These are phyloP conservation scores for Amphipoea oculea DNA, from an alignment of 2,888 invertebrate genomes.

Conservation along the genomic window DNA sequence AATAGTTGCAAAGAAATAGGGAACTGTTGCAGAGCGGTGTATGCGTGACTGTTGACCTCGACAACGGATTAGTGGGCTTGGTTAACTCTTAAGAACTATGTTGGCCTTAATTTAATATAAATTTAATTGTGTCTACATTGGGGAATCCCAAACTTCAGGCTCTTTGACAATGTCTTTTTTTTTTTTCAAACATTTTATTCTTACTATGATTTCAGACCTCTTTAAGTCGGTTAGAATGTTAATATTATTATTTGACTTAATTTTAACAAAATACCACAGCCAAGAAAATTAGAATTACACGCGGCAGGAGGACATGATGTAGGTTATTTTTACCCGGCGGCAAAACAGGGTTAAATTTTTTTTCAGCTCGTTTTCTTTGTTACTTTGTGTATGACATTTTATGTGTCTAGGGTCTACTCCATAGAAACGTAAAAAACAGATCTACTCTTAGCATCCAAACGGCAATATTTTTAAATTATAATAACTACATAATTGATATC, in stretches of 20 bases:
- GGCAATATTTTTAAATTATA: neutral
- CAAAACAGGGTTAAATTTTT: neutral
- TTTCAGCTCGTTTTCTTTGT: neutral
- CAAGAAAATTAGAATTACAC: neutral
- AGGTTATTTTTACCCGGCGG: slow-evolving; percentile 4
- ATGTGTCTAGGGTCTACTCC: neutral
- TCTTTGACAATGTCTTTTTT: neutral
- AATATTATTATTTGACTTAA: neutral
- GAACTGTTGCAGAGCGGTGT: neutral
- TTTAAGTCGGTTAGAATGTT: neutral
- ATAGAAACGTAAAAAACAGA: too few species aligned
- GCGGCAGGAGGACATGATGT: neutral
- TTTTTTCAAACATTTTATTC: neutral
- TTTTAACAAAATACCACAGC: neutral
- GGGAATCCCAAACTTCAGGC: neutral
- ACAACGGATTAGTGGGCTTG: neutral
- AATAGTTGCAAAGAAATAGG: neutral
- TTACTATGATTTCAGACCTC: neutral
- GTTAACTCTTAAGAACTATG: slow-evolving; percentile 1
- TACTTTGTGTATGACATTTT: neutral
- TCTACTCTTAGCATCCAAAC: neutral
- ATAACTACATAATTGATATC: too few species aligned
- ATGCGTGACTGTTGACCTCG: neutral
- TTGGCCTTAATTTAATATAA: neutral
- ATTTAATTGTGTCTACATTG: neutral